phyloP scores from a whole-genome alignment of 2,113 vertebrate species.

The Calidris pugnax region DNA sequence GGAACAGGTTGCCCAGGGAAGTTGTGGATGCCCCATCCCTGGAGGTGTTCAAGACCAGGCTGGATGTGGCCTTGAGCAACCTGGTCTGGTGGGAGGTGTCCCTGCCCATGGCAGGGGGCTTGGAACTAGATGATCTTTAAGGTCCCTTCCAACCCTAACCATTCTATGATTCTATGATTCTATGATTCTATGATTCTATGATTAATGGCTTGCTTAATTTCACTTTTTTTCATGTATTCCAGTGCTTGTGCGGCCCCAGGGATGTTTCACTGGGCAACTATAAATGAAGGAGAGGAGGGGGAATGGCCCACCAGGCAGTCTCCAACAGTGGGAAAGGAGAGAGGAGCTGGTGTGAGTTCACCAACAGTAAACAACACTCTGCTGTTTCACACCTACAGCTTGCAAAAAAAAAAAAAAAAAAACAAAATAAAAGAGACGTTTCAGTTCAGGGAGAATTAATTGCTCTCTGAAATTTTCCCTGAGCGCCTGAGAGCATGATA shows the following conservation, averaged over 20 bases:
- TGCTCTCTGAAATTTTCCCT: not conserved
- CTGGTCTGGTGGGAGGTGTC: too few species aligned
- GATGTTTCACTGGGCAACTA: not conserved
- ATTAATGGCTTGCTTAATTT: not conserved
- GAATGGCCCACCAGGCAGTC: not conserved
- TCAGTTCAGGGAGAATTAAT: not conserved
- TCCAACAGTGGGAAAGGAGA: not conserved
- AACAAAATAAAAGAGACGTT: rapidly evolving
- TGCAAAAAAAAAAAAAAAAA: not conserved
- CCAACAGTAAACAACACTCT: not conserved
- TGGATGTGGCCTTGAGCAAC: too few species aligned
- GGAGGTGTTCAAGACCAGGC: too few species aligned
- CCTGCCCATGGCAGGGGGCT: too few species aligned
- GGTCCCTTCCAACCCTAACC: too few species aligned
- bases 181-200: too few species aligned
- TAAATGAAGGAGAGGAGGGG: not conserved
- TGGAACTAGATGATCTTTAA: too few species aligned
- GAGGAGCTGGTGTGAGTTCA: not conserved
- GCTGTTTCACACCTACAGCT: not conserved
- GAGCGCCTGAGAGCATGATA: not conserved
- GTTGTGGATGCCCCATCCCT: too few species aligned
- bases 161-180: too few species aligned
- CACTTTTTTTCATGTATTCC: not conserved
- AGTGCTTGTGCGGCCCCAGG: not conserved
- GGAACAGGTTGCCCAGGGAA: too few species aligned